Evolutionary conservation across 92 coral and sea anemone species (phyloP), one percentile per base, ranked within the genome.

Genomic region (Siderastrea radians): DNA sequence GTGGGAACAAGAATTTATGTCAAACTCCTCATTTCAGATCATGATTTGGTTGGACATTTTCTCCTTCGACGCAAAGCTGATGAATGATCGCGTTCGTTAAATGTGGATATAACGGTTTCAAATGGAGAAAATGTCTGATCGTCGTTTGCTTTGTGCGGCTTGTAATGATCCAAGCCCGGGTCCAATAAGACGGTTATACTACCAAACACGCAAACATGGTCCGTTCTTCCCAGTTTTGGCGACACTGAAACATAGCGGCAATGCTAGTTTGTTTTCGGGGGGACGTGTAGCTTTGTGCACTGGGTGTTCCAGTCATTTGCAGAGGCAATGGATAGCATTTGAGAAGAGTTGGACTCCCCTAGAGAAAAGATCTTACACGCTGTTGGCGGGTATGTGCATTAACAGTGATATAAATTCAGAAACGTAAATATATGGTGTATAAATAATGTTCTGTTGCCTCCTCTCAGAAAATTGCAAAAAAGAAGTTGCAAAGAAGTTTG

Each of bases 101-200:
- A 59, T 38, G 57, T 45, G 77, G 69, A 72, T 38, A 15, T 84
- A 26, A 49, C 48, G 70, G 69, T 54, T 73, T 58, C 58, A 71
- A 16, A 16, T 45, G 38, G 49, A n/a, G 71, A 74, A 61, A 10
- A 84, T 84, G 87, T 49, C 87, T 0, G 72, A 74, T 1, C 82
- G 91, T 0, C 45, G 74, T 4, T 66, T 93, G 73, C 3, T 91
- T 3, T 97, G 99, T 79, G 98, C 58, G 0, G 96, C 98, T 6
- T 97, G 99, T 59, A 90, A 83, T 44, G 77, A 92, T 3, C 99
- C 99, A 0, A 97, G 98, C 69, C 98, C 99, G 0, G 99, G 99
- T 0, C 99, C 99, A 1, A 87, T 94, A n/a, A 95, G 92, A 38
- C 95, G 93, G 3, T 83, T 97, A 43, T 97, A 90, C 69, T 97